Evolutionary conservation across 1,140 invertebrate genomes (phyloP), one percentile per base, ranked within the genome.

Genomic region (Augochlora pura): DNA sequence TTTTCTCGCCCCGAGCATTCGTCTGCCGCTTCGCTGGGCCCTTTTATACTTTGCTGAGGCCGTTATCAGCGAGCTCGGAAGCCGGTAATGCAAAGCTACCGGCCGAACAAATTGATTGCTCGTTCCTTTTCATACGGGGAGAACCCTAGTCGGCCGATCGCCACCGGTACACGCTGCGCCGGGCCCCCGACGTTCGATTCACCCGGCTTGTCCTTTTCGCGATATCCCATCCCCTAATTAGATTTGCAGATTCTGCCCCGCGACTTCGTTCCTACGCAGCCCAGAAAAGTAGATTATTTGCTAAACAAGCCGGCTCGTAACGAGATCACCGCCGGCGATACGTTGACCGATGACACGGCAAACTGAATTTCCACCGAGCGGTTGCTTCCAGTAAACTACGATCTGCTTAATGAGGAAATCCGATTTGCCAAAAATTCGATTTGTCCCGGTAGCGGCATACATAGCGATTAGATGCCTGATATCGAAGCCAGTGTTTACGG

Each of bases 241-340:
- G 57, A 76, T 80, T 74, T 42, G 23, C 12, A 42, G 46, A 60
- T 62, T 64, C 32, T 32, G 32, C 32, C 42, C 32, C 42, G 42
- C 42, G 42, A 46, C n/a, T 63, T 21, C 8, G 25, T 9, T 3
- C 12, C 23, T 23, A 27, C 25, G 9, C 25, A 25, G n/a, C 7
- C 39, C 16, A 21, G 69, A 46, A 32, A 66, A 64, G 16, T 18
- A 66, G 77, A 65, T 65, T 71, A 72, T 52, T 42, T 3, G 14
- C 10, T 25, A 52, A 46, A 42, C 42, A 65, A 46, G 49, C n/a
- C 65, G 66, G 66, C 42, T 27, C 9, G n/a, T 59, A 71, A 78
- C 69, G 25, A 21, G 46, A 72, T 72, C 57, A 72, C 57, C 25
- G 32, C 57, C 25, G 32, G 59, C n/a, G 21, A 63, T 65, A 72